Evolutionary conservation across 1,140 invertebrate species (phyloP).

Genomic region (Polypedilum pembai): DNA sequence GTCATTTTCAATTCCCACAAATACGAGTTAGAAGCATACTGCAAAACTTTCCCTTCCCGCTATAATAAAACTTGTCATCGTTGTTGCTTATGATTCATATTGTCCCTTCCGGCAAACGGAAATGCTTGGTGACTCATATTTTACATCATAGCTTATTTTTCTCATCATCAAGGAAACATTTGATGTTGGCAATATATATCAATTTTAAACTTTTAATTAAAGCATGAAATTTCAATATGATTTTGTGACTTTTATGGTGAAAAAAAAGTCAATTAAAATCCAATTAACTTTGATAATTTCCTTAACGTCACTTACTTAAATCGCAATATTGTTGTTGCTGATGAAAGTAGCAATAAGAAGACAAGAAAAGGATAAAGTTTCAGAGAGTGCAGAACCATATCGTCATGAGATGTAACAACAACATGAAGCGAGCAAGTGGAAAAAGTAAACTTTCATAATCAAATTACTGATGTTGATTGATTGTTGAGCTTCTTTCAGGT

Average conservation of each 20-base stretch:
- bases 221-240: no score
- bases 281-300: no score
- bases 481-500: not conserved
- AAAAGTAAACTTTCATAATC: constrained; percentile 25
- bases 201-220: not conserved
- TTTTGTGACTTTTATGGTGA: not conserved
- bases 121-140: constrained; percentile 10
- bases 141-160: not conserved
- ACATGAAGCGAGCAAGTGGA: not conserved
- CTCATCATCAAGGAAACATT: no score
- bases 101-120: constrained; percentile 15
- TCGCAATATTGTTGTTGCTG: no score
- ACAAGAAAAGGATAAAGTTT: not conserved
- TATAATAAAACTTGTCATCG: not conserved
- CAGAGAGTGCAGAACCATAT: not conserved
- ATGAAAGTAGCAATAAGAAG: not conserved
- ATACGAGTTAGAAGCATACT: not conserved
- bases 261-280: not conserved
- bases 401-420: no score
- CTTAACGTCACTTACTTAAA: no score
- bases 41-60: not conserved
- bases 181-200: no score
- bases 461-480: constrained; percentile 27
- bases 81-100: not conserved
- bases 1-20: not conserved